Percentiles rank a stretch among this genome's conserved stretches.
These are phyloP conservation scores for Gymnosoma rotundatum DNA, from an alignment of 2,888 invertebrate genomes.

Conservation along the genomic window DNA sequence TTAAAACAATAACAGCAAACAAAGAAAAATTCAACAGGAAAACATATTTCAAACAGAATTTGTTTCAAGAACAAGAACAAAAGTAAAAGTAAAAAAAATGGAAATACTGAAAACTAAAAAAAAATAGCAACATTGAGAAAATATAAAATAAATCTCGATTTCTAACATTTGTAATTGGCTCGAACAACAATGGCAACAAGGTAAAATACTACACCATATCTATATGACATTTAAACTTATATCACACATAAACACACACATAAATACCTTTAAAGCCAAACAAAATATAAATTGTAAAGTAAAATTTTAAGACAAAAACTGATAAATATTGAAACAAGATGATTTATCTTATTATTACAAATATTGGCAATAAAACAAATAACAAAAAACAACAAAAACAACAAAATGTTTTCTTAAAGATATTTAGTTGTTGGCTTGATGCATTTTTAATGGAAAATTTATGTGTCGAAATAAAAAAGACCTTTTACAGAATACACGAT, in stretches of 20 bases:
- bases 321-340: conserved; percentile 47
- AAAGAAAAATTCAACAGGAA: conserved; percentile 6
- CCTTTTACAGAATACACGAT: background rate
- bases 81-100: conserved; percentile 21
- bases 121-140: conserved; percentile 21
- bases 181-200: conserved; percentile 35
- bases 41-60: conserved; percentile 25
- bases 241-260: no score
- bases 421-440: conserved; percentile 33
- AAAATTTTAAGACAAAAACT: conserved; percentile 8
- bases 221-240: background rate
- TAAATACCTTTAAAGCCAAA: background rate
- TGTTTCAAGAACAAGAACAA: conserved; percentile 8
- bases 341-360: conserved; percentile 66
- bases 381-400: conserved; percentile 59
- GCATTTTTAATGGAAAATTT: conserved; percentile 49
- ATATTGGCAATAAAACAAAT: conserved; percentile 66
- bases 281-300: background rate
- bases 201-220: conserved; percentile 29
- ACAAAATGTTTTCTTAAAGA: conserved; percentile 30
- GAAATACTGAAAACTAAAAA: background rate
- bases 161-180: conserved; percentile 38
- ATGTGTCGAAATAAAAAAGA: conserved; percentile 44
- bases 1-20: conserved; percentile 25
- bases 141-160: conserved; percentile 57